Base-by-base conservation (phyloP, 2,888 invertebrate genomes). In the Julus scanicus region DNA sequence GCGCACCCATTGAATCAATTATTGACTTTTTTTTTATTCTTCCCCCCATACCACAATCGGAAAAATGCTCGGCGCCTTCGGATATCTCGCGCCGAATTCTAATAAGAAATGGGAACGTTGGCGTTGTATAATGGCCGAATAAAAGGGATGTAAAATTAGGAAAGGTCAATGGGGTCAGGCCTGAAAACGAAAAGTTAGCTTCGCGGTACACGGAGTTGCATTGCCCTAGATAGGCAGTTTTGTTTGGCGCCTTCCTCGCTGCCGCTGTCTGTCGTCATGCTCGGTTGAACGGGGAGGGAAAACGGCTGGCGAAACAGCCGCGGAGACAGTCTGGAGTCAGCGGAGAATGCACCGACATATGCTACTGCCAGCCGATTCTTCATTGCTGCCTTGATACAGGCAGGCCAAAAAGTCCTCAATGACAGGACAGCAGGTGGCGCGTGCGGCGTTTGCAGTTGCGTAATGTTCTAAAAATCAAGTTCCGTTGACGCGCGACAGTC, bases 321-420 rank as follows among this genome's bases (percentile, higher is more conserved):
- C n/a, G 37, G 83, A 83, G 83, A 83, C 83, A 20, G 83, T n/a
- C 83, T 83, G 83, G 83, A 83, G 83, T 83, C 83, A 20, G 83
- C 4, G 13, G 83, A 40, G 83, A 83, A 83, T 83, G 83, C 83
- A 83, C n/a, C 83, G 40, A 57, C 57, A 57, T 4, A 57, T 17
- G 17, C 48, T 48, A 48, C 48, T 48, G 48, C 57, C 57, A 11
- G 4, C 57, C 15, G 57, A 11, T 57, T 17, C 57, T 48, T 0
- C 0, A 6, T 48, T 6, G 11, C 48, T 48, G 48, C 48, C 29
- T 29, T 29, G 29, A 48, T 48, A 48, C 48, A 48, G 48, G 48
- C 29, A 13, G 48, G 48, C 48, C 6, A 48, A 13, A 48, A 48
- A 48, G 11, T 48, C 48, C 6, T 9, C 48, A 5, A 48, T 1